Base-by-base conservation (phyloP, 2,888 invertebrate genomes). In the Acanthacorydalis orientalis region DNA sequence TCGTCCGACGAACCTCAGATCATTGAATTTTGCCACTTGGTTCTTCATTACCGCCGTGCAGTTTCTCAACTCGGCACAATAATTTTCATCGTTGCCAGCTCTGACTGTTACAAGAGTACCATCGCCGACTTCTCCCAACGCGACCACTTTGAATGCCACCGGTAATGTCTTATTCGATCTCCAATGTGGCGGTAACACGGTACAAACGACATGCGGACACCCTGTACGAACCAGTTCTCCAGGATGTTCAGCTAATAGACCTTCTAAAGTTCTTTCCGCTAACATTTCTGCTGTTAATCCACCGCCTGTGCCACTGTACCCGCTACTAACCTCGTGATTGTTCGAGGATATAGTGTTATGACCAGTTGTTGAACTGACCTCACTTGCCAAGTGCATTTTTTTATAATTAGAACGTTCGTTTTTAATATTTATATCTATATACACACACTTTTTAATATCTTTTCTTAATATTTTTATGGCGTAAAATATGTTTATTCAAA, bases 41-140 rank as follows among this genome's bases (percentile, higher is more conserved):
- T 95, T 93, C 74, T 95, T 95, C 87, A 97, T 92, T 60, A 93
- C 83, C 33, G 97, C 92, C 46, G 90, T 88, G 57, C 85, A 86
- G 69, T 98, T 98, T 60, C 93, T 70, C 57, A 96, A 68, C 66
- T 98, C 97, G 38, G 92, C 96, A 63, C 90, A 92, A 65, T 83
- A 92, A 70, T 96, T 97, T 69, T 98, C 97, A 60, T 98, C 97
- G 68, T 98, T 98, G 15, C 97, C 97, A 14, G 96, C 97, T 39
- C 88, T 72, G 37, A 98, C 89, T 8, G 90, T 90, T 54, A 98
- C 96, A 68, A 90, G 74, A 34, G 97, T 98, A 1, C 96, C 96
- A 64, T 98, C 96, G 56, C 86, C 84, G 15, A 97, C 83, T 57
- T 95, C 95, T 9, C 93, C 91, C 47, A 96, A 70, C 4, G 93